A percentile compares a stretch with the other conserved stretches of the same genome.
Evolutionary conservation across 2,888 invertebrate species (phyloP).

Genomic region (Apomyelois bistriatella): DNA sequence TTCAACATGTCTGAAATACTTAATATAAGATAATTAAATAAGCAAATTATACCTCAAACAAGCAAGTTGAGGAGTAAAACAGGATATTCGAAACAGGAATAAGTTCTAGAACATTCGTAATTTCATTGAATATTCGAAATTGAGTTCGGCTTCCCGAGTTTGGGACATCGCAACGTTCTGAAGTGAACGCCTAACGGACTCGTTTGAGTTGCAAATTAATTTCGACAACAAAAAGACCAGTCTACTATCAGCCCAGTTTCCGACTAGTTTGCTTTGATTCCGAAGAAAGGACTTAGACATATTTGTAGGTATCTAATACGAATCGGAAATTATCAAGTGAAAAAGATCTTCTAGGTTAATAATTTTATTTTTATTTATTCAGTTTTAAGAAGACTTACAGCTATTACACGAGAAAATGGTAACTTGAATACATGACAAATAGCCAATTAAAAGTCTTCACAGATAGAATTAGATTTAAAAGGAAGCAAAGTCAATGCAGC

Average conservation of each 20-base stretch:
- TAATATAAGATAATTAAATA: too few relatives aligned
- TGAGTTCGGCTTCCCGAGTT: background rate
- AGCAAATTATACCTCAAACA: background rate
- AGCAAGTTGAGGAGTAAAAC: background rate
- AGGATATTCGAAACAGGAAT: background rate
- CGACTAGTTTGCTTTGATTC: background rate
- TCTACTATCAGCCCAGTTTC: background rate
- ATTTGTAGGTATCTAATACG: too few relatives aligned
- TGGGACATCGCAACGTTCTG: background rate
- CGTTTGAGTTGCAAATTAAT: conserved; percentile 5
- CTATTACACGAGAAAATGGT: too few relatives aligned
- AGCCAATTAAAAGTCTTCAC: too few relatives aligned
- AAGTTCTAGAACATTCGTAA: background rate
- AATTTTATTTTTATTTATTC: too few relatives aligned
- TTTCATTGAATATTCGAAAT: conserved; percentile 1
- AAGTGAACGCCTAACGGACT: background rate
- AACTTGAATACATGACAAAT: too few relatives aligned
- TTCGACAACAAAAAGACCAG: conserved; percentile 1
- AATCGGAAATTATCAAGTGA: too few relatives aligned
- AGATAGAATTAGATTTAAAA: too few relatives aligned
- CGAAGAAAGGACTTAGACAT: background rate
- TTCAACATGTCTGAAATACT: too few relatives aligned
- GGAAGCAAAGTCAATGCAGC: too few relatives aligned
- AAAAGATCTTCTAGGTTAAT: too few relatives aligned
- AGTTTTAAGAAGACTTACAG: too few relatives aligned